Evolutionary conservation across 2,888 invertebrate species (phyloP), one percentile per base, ranked within the genome.

Genomic region (Sarcophaga subvicina): DNA sequence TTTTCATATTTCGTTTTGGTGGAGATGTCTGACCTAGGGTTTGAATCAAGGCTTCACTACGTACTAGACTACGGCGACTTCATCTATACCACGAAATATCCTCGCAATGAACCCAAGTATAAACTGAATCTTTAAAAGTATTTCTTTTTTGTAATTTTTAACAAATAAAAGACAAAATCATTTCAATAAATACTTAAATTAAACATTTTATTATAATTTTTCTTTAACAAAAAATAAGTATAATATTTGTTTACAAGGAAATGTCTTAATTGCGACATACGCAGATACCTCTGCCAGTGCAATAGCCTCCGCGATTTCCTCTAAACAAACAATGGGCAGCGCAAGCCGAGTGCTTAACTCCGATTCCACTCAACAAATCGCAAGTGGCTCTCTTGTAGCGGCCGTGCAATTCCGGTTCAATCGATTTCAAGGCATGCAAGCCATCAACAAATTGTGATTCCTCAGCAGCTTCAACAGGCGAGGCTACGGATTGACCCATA

Each of bases 321-420:
- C 88, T 89, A 2, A 89, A 79, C 0, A 94, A 17, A 60, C 94
- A 94, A 80, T 94, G 93, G 5, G 91, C 90, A 0, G 93, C 94
- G 88, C 94, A 94, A 67, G 93, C 94, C 6, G 93, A 89, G 78
- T 94, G 91, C 10, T 93, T 93, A 10, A 93, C 80, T 11, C 88
- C 87, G 0, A 86, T 83, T 8, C 76, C 84, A 83, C 92, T 92
- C 47, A 94, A 87, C 1, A 94, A 89, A 89, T 94, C 94, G 73
- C 94, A 94, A 20, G 94, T 94, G 20, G 93, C 92, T 78, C 94
- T 90, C 84, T 93, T 94, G 2, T 91, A 91, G n/a, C 94, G 92
- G 14, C 79, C 70, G n/a, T 87, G 86, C 27, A 87, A 66, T 66
- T 87, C 83, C 0, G 86, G 86, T 47, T 83, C 80, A n/a, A 87